Evolutionary conservation across 2,113 vertebrate genomes (phyloP), one percentile per base, ranked within the genome.

Genomic region (Macquaria australasica): DNA sequence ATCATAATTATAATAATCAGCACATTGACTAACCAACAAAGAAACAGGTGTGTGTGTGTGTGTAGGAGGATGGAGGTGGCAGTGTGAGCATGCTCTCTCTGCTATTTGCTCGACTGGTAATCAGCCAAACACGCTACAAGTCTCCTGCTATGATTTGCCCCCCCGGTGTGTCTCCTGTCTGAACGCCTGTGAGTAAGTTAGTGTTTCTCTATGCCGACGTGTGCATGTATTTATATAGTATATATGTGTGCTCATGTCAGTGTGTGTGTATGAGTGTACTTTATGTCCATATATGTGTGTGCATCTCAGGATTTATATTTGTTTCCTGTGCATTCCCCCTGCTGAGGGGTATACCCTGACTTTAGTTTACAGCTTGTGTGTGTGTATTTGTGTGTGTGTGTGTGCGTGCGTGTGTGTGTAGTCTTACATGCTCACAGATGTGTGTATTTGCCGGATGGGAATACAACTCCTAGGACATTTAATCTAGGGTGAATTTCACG

Each of bases 401-500:
- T 28, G 51, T 25, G 80, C 39, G 59, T 37, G 48, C 64, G 81
- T 70, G 70, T 50, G 75, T 69, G 74, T 10, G 43, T 8, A 56
- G 79, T 55, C 72, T 56, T 86, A 86, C 77, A 23, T 78, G 77
- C 60, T 81, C 79, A 67, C 59, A 81, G 64, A 87, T 87, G 81
- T 90, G 85, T 91, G 91, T 87, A 37, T 85, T 82, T 70, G 83
- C 81, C 80, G 83, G 90, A 86, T 88, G 84, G 88, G 90, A 91
- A 89, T 90, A 84, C 88, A 84, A 81, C 89, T 95, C 93, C 93
- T 88, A 50, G 94, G 95, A 96, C 93, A 94, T 95, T 95, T 95
- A 94, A 95, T 96, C 95, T 94, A 89, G 77, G 70, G 95, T 92
- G 95, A 96, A 95, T 96, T 96, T 96, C 93, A 96, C 83, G 91